These are phyloP conservation scores for Lasioglossum figueresi DNA, from an alignment of 2,888 invertebrate genomes.

Conservation along the genomic window DNA sequence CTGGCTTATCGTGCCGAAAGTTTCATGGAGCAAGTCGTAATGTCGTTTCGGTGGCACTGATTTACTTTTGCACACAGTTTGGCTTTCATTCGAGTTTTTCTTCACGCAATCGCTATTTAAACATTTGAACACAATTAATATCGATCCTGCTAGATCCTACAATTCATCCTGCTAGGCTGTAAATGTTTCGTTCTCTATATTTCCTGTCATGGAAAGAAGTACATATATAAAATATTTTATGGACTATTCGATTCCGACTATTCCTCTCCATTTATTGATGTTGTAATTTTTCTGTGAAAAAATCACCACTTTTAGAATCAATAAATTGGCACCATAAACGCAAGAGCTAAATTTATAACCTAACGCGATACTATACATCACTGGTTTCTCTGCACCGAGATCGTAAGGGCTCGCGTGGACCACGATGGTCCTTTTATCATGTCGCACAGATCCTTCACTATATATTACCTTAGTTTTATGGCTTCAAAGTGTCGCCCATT, in stretches of 20 bases:
- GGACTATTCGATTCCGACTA: not conserved
- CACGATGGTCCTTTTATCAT: not conserved
- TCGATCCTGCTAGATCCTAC: not conserved
- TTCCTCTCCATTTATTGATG: not conserved
- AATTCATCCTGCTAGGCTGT: not conserved
- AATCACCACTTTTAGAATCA: not conserved
- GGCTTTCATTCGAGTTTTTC: not conserved
- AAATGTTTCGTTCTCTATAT: not conserved
- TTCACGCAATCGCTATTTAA: not conserved
- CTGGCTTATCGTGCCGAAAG: not conserved
- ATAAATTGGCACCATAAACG: not conserved
- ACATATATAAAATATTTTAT: not conserved
- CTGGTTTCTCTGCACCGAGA: not conserved
- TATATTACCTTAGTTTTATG: constrained; percentile 5
- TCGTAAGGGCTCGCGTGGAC: not conserved
- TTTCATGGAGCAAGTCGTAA: too few species aligned
- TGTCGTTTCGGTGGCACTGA: too few species aligned
- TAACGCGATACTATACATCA: not conserved
- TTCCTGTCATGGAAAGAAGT: not conserved
- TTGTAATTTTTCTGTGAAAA: not conserved
- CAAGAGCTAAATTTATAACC: not conserved
- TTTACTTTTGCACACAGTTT: not conserved
- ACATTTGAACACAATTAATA: not conserved
- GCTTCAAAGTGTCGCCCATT: not conserved
- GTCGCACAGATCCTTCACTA: constrained; percentile 5